These are phyloP conservation scores for Sarcophaga caerulescens DNA, from an alignment of 2,888 invertebrate genomes.

Conservation along the genomic window DNA sequence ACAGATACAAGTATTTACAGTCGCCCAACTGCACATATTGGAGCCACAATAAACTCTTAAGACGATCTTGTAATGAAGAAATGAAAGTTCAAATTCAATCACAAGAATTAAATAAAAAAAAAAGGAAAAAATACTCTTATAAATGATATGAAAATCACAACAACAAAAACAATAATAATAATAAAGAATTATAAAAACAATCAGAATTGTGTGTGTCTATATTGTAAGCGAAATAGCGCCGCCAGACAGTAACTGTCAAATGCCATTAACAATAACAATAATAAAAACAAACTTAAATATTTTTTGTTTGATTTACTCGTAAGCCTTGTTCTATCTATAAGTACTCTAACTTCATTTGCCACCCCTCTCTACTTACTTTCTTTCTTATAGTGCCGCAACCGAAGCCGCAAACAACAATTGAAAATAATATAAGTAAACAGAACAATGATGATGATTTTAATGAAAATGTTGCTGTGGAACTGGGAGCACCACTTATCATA, in stretches of 20 bases:
- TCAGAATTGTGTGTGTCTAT: conserved; percentile 18
- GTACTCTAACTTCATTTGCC: neutral
- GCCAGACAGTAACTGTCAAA: conserved; percentile 66
- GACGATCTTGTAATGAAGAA: conserved; percentile 37
- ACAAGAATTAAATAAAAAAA: conserved; percentile 25
- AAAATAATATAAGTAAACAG: conserved; percentile 58
- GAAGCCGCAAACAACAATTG: conserved; percentile 53
- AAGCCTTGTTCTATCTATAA: neutral
- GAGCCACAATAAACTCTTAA: neutral
- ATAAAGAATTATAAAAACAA: conserved; percentile 16
- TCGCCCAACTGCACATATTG: neutral
- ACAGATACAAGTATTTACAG: neutral
- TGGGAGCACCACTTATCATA: conserved; percentile 78
- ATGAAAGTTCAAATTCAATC: conserved; percentile 67
- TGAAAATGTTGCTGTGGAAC: conserved; percentile 74
- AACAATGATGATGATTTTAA: conserved; percentile 69
- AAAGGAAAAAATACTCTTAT: conserved; percentile 36
- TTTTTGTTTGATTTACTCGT: conserved; percentile 31
- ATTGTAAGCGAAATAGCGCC: conserved; percentile 51
- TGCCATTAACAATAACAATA: conserved; percentile 53
- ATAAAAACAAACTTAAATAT: conserved; percentile 37
- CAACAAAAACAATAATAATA: conserved; percentile 21
- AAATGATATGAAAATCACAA: conserved; percentile 51
- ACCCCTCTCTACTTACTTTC: conserved; percentile 9
- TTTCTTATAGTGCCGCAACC: conserved; percentile 74